phyloP scores from a whole-genome alignment of 2,113 vertebrate genomes.

The Cebidichthys violaceus region DNA sequence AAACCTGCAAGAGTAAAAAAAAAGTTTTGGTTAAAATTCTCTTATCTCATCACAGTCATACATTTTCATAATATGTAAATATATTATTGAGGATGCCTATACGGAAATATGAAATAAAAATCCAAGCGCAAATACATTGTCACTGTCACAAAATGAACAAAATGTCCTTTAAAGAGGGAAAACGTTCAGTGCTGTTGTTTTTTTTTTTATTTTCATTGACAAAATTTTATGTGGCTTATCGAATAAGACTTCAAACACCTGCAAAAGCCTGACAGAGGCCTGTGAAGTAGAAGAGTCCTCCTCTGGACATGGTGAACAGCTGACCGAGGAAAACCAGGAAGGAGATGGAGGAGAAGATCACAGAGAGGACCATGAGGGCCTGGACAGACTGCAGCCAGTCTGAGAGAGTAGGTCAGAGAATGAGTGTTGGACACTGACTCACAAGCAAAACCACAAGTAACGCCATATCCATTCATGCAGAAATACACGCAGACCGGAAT shows the following conservation, averaged over 20 bases:
- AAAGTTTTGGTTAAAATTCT: background rate
- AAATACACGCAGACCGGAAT: background rate
- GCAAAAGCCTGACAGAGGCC: constrained; percentile 89
- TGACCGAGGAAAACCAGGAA: constrained; percentile 91
- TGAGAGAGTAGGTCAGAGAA: constrained; percentile 35
- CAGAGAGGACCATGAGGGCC: constrained; percentile 90
- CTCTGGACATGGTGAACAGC: constrained; percentile 85
- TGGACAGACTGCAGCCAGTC: constrained; percentile 91
- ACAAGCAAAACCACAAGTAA: background rate
- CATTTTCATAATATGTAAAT: background rate
- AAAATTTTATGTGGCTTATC: background rate
- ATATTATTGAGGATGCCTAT: background rate
- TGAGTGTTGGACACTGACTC: background rate
- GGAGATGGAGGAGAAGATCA: constrained; percentile 89
- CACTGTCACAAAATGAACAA: background rate
- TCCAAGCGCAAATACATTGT: background rate
- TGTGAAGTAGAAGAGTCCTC: constrained; percentile 90
- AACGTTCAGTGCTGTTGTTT: background rate
- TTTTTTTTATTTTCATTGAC: background rate
- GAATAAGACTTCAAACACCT: constrained; percentile 74
- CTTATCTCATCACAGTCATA: background rate
- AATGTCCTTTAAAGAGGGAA: background rate
- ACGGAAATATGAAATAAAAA: background rate
- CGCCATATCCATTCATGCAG: background rate
- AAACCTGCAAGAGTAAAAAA: constrained; percentile 77